Conservation (phyloP, 1,140 invertebrate species). For the Harlomillsia oculata region DNA sequence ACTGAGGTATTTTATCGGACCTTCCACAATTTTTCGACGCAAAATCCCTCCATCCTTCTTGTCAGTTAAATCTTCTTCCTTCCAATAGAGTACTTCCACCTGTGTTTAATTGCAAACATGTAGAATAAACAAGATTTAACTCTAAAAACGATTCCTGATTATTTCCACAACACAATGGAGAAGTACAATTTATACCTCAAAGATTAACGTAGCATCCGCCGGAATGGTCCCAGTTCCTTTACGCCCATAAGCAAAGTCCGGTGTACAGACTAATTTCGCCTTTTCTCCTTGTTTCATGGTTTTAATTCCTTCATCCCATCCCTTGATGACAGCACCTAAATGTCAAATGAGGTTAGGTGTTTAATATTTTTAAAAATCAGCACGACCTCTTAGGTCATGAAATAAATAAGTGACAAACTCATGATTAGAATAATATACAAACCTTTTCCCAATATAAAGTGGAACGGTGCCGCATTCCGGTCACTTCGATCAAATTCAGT, state of each 20-base stretch:
- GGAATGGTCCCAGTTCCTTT: slow-evolving; percentile 77
- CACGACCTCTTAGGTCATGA: no score
- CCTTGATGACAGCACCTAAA: slow-evolving; percentile 74
- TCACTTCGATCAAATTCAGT: slow-evolving; percentile 84
- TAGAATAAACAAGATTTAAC: neutral
- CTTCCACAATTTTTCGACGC: slow-evolving; percentile 56
- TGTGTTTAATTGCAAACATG: slow-evolving; percentile 41
- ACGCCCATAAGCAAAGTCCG: slow-evolving; percentile 86
- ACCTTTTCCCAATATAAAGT: slow-evolving; percentile 73
- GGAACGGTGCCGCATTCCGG: slow-evolving; percentile 68
- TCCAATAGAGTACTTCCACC: slow-evolving; percentile 76
- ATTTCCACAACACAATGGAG: neutral
- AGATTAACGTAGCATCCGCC: slow-evolving; percentile 75
- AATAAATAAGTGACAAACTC: no score
- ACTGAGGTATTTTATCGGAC: slow-evolving; percentile 51
- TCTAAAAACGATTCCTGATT: neutral
- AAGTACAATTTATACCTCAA: slow-evolving; percentile 85
- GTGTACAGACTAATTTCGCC: slow-evolving; percentile 68
- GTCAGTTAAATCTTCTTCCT: slow-evolving; percentile 74
- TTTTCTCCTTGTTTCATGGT: slow-evolving; percentile 90
- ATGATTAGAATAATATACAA: slow-evolving; percentile 21
- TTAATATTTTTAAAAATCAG: neutral
- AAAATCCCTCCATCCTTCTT: slow-evolving; percentile 73
- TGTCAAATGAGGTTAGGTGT: slow-evolving; percentile 6
- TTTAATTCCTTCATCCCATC: slow-evolving; percentile 87